Percentiles rank a stretch among this genome's conserved stretches.
These are phyloP conservation scores for Thysanoteuthis rhombus DNA, from an alignment of 2,888 invertebrate genomes.

Conservation along the genomic window DNA sequence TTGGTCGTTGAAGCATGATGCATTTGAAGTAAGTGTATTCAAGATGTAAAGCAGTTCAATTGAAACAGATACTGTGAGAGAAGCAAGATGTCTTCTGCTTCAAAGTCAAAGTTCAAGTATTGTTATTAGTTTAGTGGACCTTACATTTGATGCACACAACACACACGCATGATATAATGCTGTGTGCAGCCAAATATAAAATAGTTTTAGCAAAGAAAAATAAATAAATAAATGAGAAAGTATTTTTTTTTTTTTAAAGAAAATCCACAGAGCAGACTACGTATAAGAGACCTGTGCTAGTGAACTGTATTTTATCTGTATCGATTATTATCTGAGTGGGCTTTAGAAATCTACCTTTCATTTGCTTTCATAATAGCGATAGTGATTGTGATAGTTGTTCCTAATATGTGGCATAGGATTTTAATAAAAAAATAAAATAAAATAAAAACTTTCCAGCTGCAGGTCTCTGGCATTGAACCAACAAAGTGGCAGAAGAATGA, in stretches of 20 bases:
- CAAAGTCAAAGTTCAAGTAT: slow-evolving; percentile 12
- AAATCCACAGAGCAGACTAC: background rate
- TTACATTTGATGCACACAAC: background rate
- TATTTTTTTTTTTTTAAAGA: background rate
- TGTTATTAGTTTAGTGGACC: background rate
- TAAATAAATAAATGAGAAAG: background rate
- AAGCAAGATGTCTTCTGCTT: background rate
- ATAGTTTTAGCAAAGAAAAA: background rate
- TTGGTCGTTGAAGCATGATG: background rate
- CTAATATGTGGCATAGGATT: background rate
- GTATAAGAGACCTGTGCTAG: background rate
- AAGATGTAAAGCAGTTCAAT: background rate
- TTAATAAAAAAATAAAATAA: background rate
- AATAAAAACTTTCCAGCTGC: background rate
- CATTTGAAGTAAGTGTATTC: background rate
- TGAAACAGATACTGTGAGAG: background rate
- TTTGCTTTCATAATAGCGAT: background rate
- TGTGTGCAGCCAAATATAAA: background rate
- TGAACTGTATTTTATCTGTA: background rate
- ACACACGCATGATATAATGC: background rate
- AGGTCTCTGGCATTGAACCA: background rate
- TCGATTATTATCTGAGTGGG: background rate
- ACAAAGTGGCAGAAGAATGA: background rate
- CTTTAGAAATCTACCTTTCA: background rate
- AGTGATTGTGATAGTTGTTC: background rate